Conservation (phyloP, 1,140 invertebrate genomes). For the Aradophagus sp. region DNA sequence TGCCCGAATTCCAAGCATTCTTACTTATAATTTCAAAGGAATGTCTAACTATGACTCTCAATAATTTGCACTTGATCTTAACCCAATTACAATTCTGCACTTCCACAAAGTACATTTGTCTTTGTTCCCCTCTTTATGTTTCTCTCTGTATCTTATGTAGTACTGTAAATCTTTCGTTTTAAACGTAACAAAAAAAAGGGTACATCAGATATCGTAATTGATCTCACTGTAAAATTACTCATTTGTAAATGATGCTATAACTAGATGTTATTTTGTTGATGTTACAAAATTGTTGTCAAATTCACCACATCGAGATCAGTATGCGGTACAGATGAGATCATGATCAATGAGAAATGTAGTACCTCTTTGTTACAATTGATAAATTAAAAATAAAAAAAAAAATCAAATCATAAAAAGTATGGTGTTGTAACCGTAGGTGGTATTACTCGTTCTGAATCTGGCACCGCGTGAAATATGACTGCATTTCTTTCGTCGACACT, state of each 20-base stretch:
- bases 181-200: constrained; percentile 19
- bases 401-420: constrained; percentile 90
- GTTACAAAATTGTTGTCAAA: constrained; percentile 22
- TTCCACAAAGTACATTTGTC: constrained; percentile 8
- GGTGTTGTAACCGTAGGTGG: constrained; percentile 93
- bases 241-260: constrained; percentile 29
- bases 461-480: constrained; percentile 95
- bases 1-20: constrained; percentile 70
- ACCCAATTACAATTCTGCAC: constrained; percentile 23
- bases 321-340: constrained; percentile 58
- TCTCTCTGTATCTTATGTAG: neutral
- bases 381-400: constrained; percentile 54
- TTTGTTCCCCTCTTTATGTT: constrained; percentile 4
- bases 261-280: constrained; percentile 27
- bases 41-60: constrained; percentile 66
- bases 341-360: constrained; percentile 51
- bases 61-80: constrained; percentile 44
- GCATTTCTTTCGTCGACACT: constrained; percentile 85
- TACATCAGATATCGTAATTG: constrained; percentile 8
- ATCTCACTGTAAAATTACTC: constrained; percentile 27
- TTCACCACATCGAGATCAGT: constrained; percentile 24
- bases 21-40: constrained; percentile 63
- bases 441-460: constrained; percentile 93
- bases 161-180: constrained; percentile 1
- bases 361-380: constrained; percentile 56